These are phyloP conservation scores for Anorthoa munda DNA, from an alignment of 2,888 invertebrate species.

Conservation along the genomic window DNA sequence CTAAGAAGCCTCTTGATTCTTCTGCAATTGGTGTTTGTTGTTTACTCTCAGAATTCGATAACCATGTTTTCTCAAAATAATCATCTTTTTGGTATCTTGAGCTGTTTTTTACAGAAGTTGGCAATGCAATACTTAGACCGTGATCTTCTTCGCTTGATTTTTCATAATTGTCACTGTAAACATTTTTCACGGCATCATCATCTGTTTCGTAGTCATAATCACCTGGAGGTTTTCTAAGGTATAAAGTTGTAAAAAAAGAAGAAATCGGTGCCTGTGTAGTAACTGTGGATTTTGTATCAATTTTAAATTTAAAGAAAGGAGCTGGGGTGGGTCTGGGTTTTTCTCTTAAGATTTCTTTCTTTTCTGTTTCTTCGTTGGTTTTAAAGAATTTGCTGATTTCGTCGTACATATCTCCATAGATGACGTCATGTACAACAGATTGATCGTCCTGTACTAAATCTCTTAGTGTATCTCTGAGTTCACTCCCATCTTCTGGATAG, in stretches of 20 bases:
- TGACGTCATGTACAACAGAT: constrained; percentile 22
- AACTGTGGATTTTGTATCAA: background rate
- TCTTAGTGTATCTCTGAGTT: constrained; percentile 17
- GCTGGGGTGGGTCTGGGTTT: no score
- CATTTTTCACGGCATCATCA: background rate
- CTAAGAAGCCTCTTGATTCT: background rate
- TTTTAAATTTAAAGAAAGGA: background rate
- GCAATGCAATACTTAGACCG: constrained; percentile 24
- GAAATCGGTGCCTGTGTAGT: background rate
- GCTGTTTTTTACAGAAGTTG: background rate
- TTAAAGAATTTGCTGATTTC: constrained; percentile 29
- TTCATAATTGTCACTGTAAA: constrained; percentile 53
- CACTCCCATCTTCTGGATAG: constrained; percentile 17
- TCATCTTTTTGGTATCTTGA: background rate
- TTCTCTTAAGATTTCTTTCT: background rate
- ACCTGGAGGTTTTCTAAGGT: background rate
- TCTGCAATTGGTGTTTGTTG: background rate
- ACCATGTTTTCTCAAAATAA: no score
- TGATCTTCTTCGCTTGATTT: constrained; percentile 8
- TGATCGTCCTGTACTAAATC: constrained; percentile 19
- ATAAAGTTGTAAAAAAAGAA: background rate
- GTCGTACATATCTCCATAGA: constrained; percentile 36
- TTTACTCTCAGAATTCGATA: background rate
- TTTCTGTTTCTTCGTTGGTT: background rate
- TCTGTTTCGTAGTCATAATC: constrained; percentile 9